Conservation (phyloP, 2,797 vertebrate species). For the Esox lucius region DNA sequence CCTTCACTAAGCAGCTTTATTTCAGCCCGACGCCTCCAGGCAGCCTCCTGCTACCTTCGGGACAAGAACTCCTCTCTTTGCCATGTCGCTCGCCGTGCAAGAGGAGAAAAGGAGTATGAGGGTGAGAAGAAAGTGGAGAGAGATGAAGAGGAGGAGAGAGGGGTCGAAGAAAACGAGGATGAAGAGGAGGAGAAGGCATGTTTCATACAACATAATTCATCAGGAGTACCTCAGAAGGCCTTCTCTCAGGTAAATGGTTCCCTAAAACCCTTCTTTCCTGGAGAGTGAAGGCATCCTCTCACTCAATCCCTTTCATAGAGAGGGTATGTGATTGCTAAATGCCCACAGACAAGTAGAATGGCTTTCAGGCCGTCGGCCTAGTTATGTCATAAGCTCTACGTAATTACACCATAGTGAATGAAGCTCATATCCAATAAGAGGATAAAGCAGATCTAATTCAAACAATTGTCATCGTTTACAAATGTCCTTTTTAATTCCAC, state of each 20-base stretch:
- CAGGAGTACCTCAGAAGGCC: neutral
- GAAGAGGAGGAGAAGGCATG: too few species aligned
- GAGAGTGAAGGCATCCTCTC: neutral
- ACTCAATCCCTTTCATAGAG: neutral
- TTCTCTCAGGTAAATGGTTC: too few species aligned
- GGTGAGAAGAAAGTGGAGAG: neutral
- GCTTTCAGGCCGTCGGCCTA: neutral
- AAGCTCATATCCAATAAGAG: neutral
- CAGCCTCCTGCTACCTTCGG: neutral
- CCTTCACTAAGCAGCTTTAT: slow-evolving; percentile 3
- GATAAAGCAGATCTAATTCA: neutral
- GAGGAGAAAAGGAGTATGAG: neutral
- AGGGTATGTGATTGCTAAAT: neutral
- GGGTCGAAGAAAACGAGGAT: neutral
- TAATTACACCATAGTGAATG: neutral
- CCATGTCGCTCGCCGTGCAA: neutral
- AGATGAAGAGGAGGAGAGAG: neutral
- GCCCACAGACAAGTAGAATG: neutral
- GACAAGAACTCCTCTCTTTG: slow-evolving; percentile 1
- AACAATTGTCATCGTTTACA: too few species aligned
- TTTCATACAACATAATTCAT: too few species aligned
- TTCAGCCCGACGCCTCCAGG: neutral
- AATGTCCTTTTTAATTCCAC: neutral
- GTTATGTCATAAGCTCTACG: neutral
- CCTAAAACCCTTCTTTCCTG: too few species aligned